Percentiles rank a stretch among this genome's conserved stretches.
phyloP scores from a whole-genome alignment of 1,140 invertebrate genomes.

The Popillia japonica region DNA sequence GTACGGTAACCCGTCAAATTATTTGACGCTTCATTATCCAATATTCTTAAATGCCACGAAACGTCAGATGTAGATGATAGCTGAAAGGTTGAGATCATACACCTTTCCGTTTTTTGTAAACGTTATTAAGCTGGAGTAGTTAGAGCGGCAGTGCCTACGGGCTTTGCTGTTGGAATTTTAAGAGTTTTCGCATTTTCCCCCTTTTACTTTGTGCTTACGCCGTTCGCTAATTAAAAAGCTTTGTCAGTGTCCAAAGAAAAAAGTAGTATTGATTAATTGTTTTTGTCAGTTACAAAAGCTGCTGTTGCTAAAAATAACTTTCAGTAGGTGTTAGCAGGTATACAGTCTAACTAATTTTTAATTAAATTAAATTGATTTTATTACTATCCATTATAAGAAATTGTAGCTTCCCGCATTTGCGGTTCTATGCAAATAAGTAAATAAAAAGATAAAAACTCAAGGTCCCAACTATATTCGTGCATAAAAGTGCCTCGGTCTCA shows the following conservation, averaged over 20 bases:
- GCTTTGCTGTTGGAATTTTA: slow-evolving; percentile 4
- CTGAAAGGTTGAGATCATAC: too few species aligned
- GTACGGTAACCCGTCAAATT: too few species aligned
- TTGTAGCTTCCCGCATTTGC: background rate
- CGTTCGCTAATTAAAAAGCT: background rate
- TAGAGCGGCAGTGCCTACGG: background rate
- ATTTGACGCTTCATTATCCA: too few species aligned
- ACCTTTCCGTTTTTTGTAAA: too few species aligned
- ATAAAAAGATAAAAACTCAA: background rate
- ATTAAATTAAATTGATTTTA: too few species aligned
- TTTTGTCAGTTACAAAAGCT: background rate
- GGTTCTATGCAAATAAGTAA: background rate
- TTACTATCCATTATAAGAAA: too few species aligned
- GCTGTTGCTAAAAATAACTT: too few species aligned
- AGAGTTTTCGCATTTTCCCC: background rate
- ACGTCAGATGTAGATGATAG: too few species aligned
- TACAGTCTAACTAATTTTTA: too few species aligned
- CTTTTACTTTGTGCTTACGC: background rate
- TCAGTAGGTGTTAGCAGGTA: too few species aligned
- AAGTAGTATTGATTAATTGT: background rate
- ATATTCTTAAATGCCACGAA: too few species aligned
- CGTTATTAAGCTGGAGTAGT: background rate
- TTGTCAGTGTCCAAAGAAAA: background rate
- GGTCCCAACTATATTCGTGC: background rate
- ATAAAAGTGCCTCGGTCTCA: background rate